Percentiles rank a stretch among this genome's conserved stretches.
Evolutionary conservation across 1,140 invertebrate species (phyloP).

Genomic region (Kradibia gibbosae): DNA sequence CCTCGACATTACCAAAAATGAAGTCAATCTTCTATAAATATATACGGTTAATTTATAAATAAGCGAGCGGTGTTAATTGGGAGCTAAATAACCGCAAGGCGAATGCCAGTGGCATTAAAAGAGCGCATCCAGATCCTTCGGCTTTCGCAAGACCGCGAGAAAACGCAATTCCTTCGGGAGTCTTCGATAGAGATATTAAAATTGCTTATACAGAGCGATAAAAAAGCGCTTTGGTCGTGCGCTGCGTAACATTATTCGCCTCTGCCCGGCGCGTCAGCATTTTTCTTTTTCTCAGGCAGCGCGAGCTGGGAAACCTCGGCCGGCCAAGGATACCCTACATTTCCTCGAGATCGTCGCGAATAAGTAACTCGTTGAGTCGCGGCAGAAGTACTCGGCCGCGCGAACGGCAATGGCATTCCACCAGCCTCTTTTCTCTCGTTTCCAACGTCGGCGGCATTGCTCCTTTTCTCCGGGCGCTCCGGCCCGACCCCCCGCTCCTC

Average conservation of each 20-base stretch:
- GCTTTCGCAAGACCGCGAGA: background rate
- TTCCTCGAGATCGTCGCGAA: conserved; percentile 39
- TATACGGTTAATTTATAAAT: background rate
- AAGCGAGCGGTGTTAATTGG: background rate
- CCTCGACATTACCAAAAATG: background rate
- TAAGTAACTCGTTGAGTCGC: background rate
- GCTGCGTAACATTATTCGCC: background rate
- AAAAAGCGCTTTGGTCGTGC: background rate
- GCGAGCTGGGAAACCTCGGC: background rate
- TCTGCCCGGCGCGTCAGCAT: background rate
- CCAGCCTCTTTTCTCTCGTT: background rate
- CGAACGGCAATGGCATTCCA: background rate
- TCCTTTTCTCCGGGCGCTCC: background rate
- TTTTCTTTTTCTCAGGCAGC: conserved; percentile 18
- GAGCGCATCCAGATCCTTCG: background rate
- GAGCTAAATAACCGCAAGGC: background rate
- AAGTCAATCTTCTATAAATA: background rate
- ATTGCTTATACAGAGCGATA: background rate
- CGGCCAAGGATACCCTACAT: conserved; percentile 43
- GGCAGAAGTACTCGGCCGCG: background rate
- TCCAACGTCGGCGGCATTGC: background rate
- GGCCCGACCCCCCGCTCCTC: too few species aligned
- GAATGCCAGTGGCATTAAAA: background rate
- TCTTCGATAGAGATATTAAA: conserved; percentile 7
- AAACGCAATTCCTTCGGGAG: background rate